Base-by-base conservation (phyloP, 2,888 invertebrate species). In the Caenorhabditis sp. region DNA sequence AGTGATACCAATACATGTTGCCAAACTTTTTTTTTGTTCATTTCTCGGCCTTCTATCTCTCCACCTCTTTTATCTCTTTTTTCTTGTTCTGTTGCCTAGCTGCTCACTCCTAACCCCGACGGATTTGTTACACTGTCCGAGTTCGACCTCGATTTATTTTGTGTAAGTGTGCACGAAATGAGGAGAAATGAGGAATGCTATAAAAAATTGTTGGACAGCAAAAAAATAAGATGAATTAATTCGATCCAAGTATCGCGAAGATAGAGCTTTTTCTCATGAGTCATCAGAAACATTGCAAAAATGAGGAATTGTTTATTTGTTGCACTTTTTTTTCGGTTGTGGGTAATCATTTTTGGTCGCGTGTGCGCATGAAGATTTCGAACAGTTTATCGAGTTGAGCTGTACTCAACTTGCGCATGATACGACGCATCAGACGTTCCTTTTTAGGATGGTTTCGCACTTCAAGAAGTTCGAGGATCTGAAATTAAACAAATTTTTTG, bases 391-490 rank as follows among this genome's bases (percentile, higher is more conserved):
- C 69, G 31, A 75, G 23, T 2, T 62, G 60, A 27, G 61, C 64
- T 54, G 63, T 57, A 14, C 69, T 66, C 8, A 75, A 55, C 58
- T 70, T 75, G 50, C 75, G 49, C 75, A 75, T 75, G 10, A 75
- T 75, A 21, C 60, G 31, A 19, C 67, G 37, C 75, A 75, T 75
- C 59, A 43, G 43, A 43, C 43, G 61, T 54, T n/a, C 66, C 54
- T 21, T 70, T 75, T 5, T 61, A 10, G 75, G 67, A 36, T 69
- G 49, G 21, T 69, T 66, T 12, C 69, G 68, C 0, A 69, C 75
- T 59, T 75, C 69, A 24, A 75, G 51, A 1, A 75, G 24, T 31
- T 75, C 75, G 2, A 75, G 57, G 19, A 75, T 64, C 75, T 75
- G 65, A 17, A 75, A 65, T 36, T 19, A 8, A 50, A 50, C 5